Evolutionary conservation across 2,888 invertebrate genomes (phyloP).

Genomic region (Spodoptera littoralis): DNA sequence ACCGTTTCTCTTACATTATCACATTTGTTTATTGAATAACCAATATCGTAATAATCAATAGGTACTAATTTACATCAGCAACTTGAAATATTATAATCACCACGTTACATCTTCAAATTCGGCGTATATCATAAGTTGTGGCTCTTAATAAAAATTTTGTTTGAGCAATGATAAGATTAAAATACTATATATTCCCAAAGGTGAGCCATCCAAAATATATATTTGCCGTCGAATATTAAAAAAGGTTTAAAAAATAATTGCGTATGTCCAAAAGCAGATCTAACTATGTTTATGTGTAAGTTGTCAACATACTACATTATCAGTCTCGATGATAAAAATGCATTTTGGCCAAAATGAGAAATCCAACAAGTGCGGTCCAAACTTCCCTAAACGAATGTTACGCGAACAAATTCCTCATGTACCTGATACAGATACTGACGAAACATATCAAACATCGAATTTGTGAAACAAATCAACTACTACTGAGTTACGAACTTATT

Average conservation of each 20-base stretch:
- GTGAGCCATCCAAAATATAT: slow-evolving; percentile 87
- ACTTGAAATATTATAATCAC: slow-evolving; percentile 80
- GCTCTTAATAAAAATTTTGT: slow-evolving; percentile 84
- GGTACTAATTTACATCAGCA: slow-evolving; percentile 77
- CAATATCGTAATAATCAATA: slow-evolving; percentile 65
- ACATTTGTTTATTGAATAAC: slow-evolving; percentile 81
- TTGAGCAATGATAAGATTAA: slow-evolving; percentile 85
- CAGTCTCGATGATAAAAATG: slow-evolving; percentile 87
- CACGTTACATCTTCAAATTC: slow-evolving; percentile 79
- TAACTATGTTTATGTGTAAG: slow-evolving; percentile 81
- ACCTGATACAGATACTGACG: slow-evolving; percentile 80
- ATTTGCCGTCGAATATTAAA: slow-evolving; percentile 81
- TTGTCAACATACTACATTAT: slow-evolving; percentile 85
- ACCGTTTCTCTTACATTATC: slow-evolving; percentile 82
- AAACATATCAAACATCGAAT: slow-evolving; percentile 38
- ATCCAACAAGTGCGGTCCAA: slow-evolving; percentile 79
- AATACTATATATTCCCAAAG: slow-evolving; percentile 84
- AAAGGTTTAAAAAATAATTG: slow-evolving; percentile 83
- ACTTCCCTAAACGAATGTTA: slow-evolving; percentile 64
- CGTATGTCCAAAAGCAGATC: slow-evolving; percentile 84
- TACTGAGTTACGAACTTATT: slow-evolving; percentile 18
- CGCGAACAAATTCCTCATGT: slow-evolving; percentile 70
- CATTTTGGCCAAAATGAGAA: slow-evolving; percentile 87
- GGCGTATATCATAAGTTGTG: slow-evolving; percentile 78
- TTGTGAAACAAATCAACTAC: slow-evolving; percentile 40